Evolutionary conservation across 2,797 vertebrate species (phyloP).

Genomic region (Carduelis carduelis): DNA sequence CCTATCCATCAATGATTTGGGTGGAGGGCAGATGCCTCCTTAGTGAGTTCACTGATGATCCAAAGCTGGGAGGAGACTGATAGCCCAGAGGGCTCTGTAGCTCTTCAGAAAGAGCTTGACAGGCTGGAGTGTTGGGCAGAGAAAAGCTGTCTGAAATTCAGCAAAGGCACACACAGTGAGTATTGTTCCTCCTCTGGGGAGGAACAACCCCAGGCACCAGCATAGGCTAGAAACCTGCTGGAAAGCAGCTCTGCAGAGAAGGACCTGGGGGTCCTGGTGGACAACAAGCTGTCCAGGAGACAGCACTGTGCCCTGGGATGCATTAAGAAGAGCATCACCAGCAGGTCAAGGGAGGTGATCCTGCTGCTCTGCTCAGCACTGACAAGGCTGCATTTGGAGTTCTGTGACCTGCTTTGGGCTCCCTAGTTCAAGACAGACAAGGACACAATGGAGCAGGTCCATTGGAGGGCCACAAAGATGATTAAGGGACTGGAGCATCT

Average conservation of each 20-base stretch:
- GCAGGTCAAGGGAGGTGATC: not conserved
- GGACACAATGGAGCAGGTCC: not conserved
- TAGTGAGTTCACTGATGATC: not conserved
- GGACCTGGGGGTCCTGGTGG: not conserved
- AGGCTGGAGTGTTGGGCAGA: not conserved
- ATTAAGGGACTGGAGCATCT: not conserved
- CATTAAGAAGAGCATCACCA: not conserved
- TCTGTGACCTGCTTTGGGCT: not conserved
- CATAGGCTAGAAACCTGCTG: not conserved
- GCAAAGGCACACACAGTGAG: not conserved
- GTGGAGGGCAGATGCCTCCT: not conserved
- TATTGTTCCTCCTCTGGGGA: not conserved
- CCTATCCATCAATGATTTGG: not conserved
- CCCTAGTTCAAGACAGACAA: not conserved
- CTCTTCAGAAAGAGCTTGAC: not conserved
- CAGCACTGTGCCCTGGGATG: not conserved
- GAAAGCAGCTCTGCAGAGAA: not conserved
- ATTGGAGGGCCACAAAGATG: not conserved
- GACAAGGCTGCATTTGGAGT: not conserved
- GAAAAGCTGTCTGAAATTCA: not conserved
- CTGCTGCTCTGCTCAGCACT: not conserved
- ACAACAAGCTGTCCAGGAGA: not conserved
- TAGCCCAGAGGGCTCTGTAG: not conserved
- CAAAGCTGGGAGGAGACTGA: not conserved
- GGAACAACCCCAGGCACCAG: not conserved